Conservation (phyloP, 2,888 invertebrate genomes). For the Ctenicera cuprea region DNA sequence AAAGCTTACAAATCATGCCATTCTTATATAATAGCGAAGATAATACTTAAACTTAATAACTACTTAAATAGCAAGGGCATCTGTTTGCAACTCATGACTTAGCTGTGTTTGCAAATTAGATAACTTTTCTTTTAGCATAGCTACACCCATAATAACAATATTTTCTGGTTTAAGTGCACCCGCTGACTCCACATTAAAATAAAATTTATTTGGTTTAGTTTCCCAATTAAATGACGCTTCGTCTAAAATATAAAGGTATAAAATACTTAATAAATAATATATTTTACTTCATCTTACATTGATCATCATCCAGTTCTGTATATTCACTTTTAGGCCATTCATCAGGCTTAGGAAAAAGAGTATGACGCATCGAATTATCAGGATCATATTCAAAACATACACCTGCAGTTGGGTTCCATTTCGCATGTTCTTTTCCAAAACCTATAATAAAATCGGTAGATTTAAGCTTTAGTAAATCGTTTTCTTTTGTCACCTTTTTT, state of each 20-base stretch:
- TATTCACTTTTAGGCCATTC: constrained; percentile 99
- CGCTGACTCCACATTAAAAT: constrained; percentile 96
- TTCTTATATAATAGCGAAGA: too few relatives aligned
- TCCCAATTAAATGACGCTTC: constrained; percentile 96
- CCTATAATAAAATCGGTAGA: constrained; percentile 69
- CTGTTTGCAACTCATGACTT: constrained; percentile 90
- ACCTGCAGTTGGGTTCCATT: constrained; percentile 99
- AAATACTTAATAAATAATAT: constrained; percentile 4
- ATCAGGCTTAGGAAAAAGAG: constrained; percentile 95
- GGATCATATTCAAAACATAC: constrained; percentile 99
- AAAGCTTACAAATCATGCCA: too few relatives aligned
- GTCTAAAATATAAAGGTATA: constrained; percentile 70
- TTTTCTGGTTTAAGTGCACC: constrained; percentile 97
- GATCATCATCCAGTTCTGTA: constrained; percentile 93
- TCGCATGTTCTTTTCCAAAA: constrained; percentile 99
- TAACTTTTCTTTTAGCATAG: constrained; percentile 94
- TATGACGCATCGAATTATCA: constrained; percentile 97
- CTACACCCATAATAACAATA: constrained; percentile 96
- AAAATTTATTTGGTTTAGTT: constrained; percentile 97
- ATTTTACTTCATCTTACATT: constrained; percentile 75
- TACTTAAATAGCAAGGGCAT: constrained; percentile 82
- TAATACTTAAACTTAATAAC: too few relatives aligned
- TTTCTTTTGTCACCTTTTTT: constrained; percentile 81
- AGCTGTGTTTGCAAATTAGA: constrained; percentile 95
- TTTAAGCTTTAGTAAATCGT: background rate